Conservation (phyloP, 2,113 vertebrate species). For the Forbesichthys agassizii region DNA sequence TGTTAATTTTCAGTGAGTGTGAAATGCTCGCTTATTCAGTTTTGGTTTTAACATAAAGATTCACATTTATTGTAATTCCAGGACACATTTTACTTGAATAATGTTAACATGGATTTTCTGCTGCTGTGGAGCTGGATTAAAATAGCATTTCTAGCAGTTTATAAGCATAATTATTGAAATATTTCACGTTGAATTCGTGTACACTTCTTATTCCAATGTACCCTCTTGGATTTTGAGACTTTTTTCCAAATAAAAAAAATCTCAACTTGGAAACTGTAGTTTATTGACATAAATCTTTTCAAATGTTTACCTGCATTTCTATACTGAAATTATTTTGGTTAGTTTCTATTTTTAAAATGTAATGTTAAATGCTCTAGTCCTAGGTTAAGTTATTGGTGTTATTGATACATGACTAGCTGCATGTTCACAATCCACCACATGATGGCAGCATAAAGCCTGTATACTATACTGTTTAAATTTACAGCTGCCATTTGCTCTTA, state of each 20-base stretch:
- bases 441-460: slow-evolving; percentile 44
- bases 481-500: not conserved
- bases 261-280: slow-evolving; percentile 29
- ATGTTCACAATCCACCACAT: slow-evolving; percentile 37
- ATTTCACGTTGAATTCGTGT: slow-evolving; percentile 56
- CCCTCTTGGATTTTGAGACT: slow-evolving; percentile 65
- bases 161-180: slow-evolving; percentile 35
- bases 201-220: slow-evolving; percentile 62
- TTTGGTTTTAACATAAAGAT: slow-evolving; percentile 49
- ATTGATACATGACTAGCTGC: not conserved
- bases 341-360: not conserved
- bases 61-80: slow-evolving; percentile 46
- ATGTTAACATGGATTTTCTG: slow-evolving; percentile 45
- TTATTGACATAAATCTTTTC: not conserved
- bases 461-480: not conserved
- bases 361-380: not conserved
- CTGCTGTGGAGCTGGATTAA: slow-evolving; percentile 48
- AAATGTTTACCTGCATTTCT: not conserved
- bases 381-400: not conserved
- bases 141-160: slow-evolving; percentile 29
- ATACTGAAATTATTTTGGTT: no score
- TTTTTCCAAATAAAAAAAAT: slow-evolving; percentile 76
- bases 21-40: slow-evolving; percentile 24
- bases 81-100: slow-evolving; percentile 62
- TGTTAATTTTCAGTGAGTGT: slow-evolving; percentile 26